phyloP scores from a whole-genome alignment of 1,140 invertebrate genomes.

The Holcopasites calliopsidis region DNA sequence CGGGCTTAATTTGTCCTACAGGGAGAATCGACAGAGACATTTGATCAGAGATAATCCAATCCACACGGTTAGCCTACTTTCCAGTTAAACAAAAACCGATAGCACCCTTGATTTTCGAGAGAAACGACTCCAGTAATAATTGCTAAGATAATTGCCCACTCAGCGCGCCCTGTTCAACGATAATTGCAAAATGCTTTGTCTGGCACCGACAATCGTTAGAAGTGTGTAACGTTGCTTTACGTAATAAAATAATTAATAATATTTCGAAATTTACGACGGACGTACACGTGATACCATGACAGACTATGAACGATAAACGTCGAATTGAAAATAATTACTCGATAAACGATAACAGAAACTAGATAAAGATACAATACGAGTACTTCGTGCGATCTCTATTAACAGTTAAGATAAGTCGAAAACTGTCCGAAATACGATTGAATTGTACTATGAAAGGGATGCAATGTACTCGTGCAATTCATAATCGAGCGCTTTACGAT shows the following conservation, averaged over 20 bases:
- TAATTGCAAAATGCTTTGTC: background rate
- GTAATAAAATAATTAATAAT: too few relatives aligned
- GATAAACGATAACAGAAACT: background rate
- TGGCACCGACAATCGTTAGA: background rate
- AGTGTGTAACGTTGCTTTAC: too few relatives aligned
- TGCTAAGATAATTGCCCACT: background rate
- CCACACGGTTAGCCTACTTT: background rate
- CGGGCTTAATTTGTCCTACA: background rate
- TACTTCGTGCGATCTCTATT: background rate
- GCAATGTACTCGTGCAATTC: background rate
- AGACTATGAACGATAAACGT: background rate
- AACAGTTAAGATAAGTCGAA: background rate
- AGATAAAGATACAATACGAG: background rate
- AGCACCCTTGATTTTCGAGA: background rate
- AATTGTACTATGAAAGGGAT: background rate
- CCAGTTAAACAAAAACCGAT: conserved; percentile 3
- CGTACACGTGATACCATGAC: background rate
- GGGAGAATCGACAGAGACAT: background rate
- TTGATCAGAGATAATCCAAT: background rate
- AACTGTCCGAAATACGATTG: background rate
- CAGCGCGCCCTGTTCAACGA: too few relatives aligned
- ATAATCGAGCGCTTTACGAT: background rate
- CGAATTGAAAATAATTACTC: background rate
- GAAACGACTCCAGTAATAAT: background rate
- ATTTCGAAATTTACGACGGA: too few relatives aligned